Percentiles rank a stretch among this genome's conserved stretches.
These are phyloP conservation scores for Notothenia coriiceps DNA, from an alignment of 2,113 vertebrate genomes.

Conservation along the genomic window DNA sequence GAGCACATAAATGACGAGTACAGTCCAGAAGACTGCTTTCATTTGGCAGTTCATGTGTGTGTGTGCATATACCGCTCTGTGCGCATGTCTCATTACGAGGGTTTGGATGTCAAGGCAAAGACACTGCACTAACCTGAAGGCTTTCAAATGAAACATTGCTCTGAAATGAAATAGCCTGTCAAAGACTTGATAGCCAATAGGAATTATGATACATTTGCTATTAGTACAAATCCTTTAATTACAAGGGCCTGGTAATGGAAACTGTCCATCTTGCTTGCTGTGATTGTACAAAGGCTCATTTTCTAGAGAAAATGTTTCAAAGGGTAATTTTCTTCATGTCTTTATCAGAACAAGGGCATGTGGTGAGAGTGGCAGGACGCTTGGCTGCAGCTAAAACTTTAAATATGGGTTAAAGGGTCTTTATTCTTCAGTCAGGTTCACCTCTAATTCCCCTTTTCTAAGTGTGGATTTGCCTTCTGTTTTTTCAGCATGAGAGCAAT, in stretches of 20 bases:
- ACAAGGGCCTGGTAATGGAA: constrained; percentile 79
- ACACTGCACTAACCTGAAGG: constrained; percentile 67
- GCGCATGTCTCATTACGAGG: constrained; percentile 53
- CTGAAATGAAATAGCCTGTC: constrained; percentile 80
- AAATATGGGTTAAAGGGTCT: constrained; percentile 32
- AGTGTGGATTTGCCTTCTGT: constrained; percentile 10
- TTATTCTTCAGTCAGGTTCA: constrained; percentile 8
- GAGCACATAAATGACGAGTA: background rate
- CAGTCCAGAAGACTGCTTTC: background rate
- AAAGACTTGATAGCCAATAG: constrained; percentile 70
- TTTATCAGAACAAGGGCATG: constrained; percentile 56
- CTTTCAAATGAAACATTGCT: constrained; percentile 69
- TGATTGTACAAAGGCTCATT: constrained; percentile 72
- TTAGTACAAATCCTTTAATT: constrained; percentile 83
- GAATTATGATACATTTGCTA: constrained; percentile 83
- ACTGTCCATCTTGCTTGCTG: constrained; percentile 80
- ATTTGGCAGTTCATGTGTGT: background rate
- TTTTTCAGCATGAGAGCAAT: background rate
- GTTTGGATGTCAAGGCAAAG: constrained; percentile 64
- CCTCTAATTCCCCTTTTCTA: constrained; percentile 38
- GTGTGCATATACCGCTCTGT: background rate
- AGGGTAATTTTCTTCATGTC: constrained; percentile 48
- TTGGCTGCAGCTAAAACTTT: constrained; percentile 28
- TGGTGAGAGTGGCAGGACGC: constrained; percentile 31
- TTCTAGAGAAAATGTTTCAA: constrained; percentile 69